A percentile compares a stretch with the other conserved stretches of the same genome.
Evolutionary conservation across 92 coral and sea anemone genomes (phyloP).

Genomic region (Epizoanthus rinbou): DNA sequence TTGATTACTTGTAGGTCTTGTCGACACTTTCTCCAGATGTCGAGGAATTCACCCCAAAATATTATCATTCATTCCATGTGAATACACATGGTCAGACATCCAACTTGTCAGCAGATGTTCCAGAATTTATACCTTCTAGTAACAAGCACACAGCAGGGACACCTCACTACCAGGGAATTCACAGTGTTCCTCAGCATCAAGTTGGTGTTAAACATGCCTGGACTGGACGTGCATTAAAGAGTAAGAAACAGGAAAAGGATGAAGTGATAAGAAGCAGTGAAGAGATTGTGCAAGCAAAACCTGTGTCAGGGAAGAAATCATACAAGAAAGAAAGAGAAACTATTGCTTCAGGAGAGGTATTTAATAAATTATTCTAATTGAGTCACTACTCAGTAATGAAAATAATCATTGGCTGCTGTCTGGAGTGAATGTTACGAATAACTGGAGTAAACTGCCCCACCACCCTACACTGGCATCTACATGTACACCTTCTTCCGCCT

Average conservation of each 20-base stretch:
- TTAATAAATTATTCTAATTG: neutral
- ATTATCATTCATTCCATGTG: neutral
- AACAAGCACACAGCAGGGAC: neutral
- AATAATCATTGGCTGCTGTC: too few relatives aligned
- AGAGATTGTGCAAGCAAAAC: too few relatives aligned
- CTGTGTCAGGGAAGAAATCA: slow-evolving; percentile 5
- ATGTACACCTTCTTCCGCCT: too few relatives aligned
- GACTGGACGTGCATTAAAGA: neutral
- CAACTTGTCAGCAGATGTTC: slow-evolving; percentile 23
- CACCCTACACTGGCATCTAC: too few relatives aligned
- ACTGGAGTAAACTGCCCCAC: too few relatives aligned
- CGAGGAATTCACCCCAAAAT: slow-evolving; percentile 10
- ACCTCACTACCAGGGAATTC: too few relatives aligned
- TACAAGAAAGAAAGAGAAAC: slow-evolving; percentile 39
- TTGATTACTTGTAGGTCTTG: neutral
- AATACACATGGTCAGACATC: slow-evolving; percentile 1
- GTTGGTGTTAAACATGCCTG: neutral
- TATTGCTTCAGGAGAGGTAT: slow-evolving; percentile 20
- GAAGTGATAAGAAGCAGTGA: neutral
- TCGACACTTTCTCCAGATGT: slow-evolving; percentile 15
- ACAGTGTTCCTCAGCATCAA: neutral
- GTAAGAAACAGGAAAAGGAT: neutral
- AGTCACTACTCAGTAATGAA: too few relatives aligned
- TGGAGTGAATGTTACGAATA: too few relatives aligned
- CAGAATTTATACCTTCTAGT: slow-evolving; percentile 24